These are phyloP conservation scores for Heliothis subflexa DNA, from an alignment of 1,140 invertebrate species.

Conservation along the genomic window DNA sequence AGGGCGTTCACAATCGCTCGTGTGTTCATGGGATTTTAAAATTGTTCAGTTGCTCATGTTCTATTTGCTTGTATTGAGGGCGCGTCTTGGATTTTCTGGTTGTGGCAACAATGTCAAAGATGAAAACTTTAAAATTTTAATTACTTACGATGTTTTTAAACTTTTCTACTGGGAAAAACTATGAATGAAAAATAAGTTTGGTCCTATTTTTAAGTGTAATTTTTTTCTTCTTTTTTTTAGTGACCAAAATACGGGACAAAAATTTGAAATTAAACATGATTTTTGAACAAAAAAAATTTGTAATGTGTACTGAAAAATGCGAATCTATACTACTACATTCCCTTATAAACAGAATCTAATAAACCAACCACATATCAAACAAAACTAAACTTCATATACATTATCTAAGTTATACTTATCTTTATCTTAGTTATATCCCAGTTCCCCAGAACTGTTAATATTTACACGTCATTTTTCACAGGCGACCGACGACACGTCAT, in stretches of 20 bases:
- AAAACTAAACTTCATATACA: neutral
- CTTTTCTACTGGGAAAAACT: too few relatives aligned
- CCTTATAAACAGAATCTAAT: too few relatives aligned
- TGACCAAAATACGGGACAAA: too few relatives aligned
- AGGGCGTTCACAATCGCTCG: conserved; percentile 22
- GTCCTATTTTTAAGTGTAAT: too few relatives aligned
- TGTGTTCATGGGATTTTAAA: conserved; percentile 29
- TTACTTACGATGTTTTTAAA: too few relatives aligned
- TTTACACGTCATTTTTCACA: conserved; percentile 28
- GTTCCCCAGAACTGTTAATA: conserved; percentile 1
- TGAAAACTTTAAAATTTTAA: neutral
- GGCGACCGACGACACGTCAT: neutral
- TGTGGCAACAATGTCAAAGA: neutral
- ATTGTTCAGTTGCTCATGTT: conserved; percentile 19
- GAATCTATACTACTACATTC: too few relatives aligned
- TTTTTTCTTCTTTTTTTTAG: too few relatives aligned
- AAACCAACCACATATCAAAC: neutral
- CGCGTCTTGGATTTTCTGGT: neutral
- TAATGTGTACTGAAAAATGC: too few relatives aligned
- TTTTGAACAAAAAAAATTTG: too few relatives aligned
- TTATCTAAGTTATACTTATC: neutral
- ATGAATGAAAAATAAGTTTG: too few relatives aligned
- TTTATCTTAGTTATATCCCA: neutral
- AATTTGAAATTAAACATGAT: too few relatives aligned
- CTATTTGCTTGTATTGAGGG: neutral